Conservation (phyloP, 2,888 invertebrate species). For the Argynnis bischoffii region DNA sequence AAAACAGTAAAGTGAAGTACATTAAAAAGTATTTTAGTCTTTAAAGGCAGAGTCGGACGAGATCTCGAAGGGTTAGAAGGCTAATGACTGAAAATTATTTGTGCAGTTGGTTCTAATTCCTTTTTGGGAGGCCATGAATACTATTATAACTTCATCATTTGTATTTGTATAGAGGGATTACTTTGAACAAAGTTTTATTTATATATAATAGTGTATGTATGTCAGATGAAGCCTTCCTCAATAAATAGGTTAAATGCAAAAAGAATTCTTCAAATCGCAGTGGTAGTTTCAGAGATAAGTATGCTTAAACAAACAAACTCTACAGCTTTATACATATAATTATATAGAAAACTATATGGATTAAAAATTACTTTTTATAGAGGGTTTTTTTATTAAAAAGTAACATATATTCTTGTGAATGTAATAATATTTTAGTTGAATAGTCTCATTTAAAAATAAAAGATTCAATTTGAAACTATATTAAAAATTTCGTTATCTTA, state of each 20-base stretch:
- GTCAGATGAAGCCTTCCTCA: too few relatives aligned
- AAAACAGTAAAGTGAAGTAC: neutral
- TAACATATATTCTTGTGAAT: neutral
- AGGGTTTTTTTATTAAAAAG: too few relatives aligned
- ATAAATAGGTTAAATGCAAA: too few relatives aligned
- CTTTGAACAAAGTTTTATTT: too few relatives aligned
- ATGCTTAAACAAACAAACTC: too few relatives aligned
- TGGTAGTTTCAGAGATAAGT: too few relatives aligned
- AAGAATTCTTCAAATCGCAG: too few relatives aligned
- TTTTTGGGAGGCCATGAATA: conserved; percentile 8
- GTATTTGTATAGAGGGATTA: neutral
- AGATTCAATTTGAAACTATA: conserved; percentile 29
- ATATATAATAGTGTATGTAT: too few relatives aligned
- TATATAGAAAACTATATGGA: too few relatives aligned
- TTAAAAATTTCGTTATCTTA: conserved; percentile 31
- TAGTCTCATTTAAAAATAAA: conserved; percentile 25
- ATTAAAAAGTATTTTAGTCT: conserved; percentile 4
- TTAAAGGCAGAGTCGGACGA: neutral
- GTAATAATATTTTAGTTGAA: neutral
- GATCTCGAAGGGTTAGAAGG: conserved; percentile 15
- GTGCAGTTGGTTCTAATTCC: conserved; percentile 14
- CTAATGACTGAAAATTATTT: conserved; percentile 19
- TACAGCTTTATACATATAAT: too few relatives aligned
- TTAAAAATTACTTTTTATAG: too few relatives aligned
- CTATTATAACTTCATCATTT: neutral